Evolutionary conservation across 2,113 vertebrate genomes (phyloP).

Genomic region (Chloebia gouldiae): DNA sequence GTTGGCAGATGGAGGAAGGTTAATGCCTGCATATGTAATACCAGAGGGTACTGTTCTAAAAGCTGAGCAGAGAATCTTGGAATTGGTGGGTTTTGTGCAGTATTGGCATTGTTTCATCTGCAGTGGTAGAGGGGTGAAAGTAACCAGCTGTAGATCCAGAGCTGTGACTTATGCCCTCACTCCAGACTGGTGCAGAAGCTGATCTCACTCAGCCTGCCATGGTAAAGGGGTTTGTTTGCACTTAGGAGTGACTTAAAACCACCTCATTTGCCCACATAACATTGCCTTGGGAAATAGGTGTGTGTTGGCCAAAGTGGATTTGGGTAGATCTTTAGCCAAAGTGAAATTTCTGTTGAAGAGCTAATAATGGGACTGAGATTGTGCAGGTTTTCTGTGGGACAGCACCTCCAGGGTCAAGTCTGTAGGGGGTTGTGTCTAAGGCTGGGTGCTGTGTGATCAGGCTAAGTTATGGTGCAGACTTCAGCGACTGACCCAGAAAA

Average conservation of each 20-base stretch:
- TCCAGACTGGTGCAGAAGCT: neutral
- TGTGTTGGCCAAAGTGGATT: neutral
- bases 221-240: neutral
- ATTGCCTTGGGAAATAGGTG: neutral
- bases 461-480: neutral
- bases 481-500: fast-evolving
- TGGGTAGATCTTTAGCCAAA: neutral
- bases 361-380: neutral
- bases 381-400: neutral
- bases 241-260: neutral
- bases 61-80: neutral
- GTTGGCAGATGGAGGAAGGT: neutral
- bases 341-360: neutral
- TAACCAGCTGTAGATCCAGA: neutral
- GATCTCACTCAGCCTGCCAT: neutral
- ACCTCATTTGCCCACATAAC: neutral
- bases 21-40: neutral
- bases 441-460: neutral
- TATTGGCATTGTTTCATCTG: neutral
- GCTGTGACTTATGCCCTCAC: fast-evolving
- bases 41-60: neutral
- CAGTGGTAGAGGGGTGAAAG: neutral
- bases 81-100: neutral
- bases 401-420: neutral
- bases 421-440: neutral